phyloP scores from a whole-genome alignment of 2,113 vertebrate species.

The Poecile atricapillus region DNA sequence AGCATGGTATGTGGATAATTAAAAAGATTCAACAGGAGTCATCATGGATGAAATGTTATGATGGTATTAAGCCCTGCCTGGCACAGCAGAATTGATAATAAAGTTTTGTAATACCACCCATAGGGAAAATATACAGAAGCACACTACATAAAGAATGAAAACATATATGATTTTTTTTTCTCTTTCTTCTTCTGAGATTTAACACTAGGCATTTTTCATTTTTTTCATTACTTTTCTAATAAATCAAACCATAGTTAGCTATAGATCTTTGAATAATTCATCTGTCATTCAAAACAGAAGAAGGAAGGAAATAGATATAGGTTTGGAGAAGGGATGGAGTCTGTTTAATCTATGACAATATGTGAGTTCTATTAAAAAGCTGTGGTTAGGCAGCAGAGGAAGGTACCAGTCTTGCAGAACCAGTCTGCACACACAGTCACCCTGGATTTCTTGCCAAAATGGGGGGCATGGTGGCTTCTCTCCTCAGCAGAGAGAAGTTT shows the following conservation, averaged over 20 bases:
- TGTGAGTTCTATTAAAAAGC: neutral
- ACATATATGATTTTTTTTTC: neutral
- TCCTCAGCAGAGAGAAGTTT: neutral
- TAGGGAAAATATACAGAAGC: neutral
- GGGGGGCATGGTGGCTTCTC: fast-evolving
- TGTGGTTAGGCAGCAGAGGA: neutral
- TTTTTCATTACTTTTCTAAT: neutral
- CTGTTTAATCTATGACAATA: neutral
- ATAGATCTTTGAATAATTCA: neutral
- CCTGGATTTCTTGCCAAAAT: neutral
- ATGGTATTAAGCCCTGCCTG: neutral
- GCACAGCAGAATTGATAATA: neutral
- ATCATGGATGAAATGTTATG: neutral
- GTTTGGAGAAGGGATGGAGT: neutral
- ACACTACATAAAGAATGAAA: neutral
- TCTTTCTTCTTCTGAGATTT: neutral
- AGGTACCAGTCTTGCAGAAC: neutral
- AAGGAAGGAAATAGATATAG: neutral
- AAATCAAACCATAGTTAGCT: neutral
- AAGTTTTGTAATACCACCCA: neutral
- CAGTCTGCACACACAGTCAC: neutral
- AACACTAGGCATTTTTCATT: neutral
- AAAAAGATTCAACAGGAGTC: neutral
- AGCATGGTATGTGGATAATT: neutral
- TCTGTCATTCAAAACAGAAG: neutral